phyloP scores from a whole-genome alignment of 2,888 invertebrate species.

The Malachius bipustulatus region DNA sequence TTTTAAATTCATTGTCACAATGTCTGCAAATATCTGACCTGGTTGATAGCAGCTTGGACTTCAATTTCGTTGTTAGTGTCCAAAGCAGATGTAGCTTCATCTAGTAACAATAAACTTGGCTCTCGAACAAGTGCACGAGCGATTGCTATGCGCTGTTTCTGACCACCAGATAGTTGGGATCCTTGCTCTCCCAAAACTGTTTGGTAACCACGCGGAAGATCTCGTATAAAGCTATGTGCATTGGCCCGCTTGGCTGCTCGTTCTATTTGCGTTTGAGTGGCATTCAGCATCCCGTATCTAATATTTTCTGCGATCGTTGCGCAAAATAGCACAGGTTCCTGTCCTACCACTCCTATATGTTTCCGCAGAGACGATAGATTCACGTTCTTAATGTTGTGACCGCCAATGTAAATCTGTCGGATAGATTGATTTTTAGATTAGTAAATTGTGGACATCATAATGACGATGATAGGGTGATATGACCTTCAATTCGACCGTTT shows the following conservation, averaged over 20 bases:
- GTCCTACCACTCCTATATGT: slow-evolving; percentile 80
- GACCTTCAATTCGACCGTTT: too few relatives aligned
- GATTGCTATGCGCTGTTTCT: slow-evolving; percentile 84
- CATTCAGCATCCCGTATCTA: slow-evolving; percentile 53
- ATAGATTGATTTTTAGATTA: too few relatives aligned
- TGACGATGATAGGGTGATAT: too few relatives aligned
- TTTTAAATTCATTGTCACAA: too few relatives aligned
- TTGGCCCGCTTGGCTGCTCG: slow-evolving; percentile 61
- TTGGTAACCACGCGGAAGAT: slow-evolving; percentile 65
- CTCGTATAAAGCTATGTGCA: slow-evolving; percentile 64
- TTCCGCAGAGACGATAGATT: slow-evolving; percentile 70
- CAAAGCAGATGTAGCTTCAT: slow-evolving; percentile 84
- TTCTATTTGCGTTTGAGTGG: slow-evolving; percentile 54
- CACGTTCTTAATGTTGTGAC: slow-evolving; percentile 52
- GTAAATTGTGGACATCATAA: too few relatives aligned
- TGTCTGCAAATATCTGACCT: too few relatives aligned
- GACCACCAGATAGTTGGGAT: slow-evolving; percentile 72
- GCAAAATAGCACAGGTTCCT: slow-evolving; percentile 81
- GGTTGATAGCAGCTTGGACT: slow-evolving; percentile 70
- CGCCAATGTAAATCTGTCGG: too few relatives aligned
- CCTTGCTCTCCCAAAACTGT: slow-evolving; percentile 79
- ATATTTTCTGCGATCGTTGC: slow-evolving; percentile 80
- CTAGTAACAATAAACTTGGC: slow-evolving; percentile 65
- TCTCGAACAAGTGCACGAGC: slow-evolving; percentile 75
- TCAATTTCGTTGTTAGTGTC: slow-evolving; percentile 77